A percentile compares a stretch with the other conserved stretches of the same genome.
These are phyloP conservation scores for Tyto alba DNA, from an alignment of 2,113 vertebrate species.

Conservation along the genomic window DNA sequence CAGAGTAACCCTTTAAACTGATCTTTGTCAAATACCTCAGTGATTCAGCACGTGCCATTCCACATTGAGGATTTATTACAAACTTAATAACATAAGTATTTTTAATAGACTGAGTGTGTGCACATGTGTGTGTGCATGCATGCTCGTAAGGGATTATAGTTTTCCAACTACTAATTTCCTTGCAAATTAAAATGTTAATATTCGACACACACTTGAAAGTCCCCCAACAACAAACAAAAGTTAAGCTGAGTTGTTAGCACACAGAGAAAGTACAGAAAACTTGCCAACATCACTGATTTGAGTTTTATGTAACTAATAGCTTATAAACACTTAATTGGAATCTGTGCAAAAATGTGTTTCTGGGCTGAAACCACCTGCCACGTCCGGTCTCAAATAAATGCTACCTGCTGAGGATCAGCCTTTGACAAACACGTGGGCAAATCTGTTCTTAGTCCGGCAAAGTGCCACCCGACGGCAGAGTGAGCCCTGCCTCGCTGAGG, in stretches of 20 bases:
- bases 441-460: neutral
- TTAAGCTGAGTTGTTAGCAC: slow-evolving; percentile 29
- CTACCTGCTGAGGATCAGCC: slow-evolving; percentile 49
- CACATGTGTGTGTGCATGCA: neutral
- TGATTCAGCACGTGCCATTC: slow-evolving; percentile 36
- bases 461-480: neutral
- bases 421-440: neutral
- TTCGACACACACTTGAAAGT: slow-evolving; percentile 45
- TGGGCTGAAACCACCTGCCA: slow-evolving; percentile 57
- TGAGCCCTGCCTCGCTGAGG: neutral
- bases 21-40: slow-evolving; percentile 30
- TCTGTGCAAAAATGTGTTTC: slow-evolving; percentile 50
- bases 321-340: slow-evolving; percentile 64
- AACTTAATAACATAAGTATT: slow-evolving; percentile 15
- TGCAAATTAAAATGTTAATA: slow-evolving; percentile 37
- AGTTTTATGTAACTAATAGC: slow-evolving; percentile 50
- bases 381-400: neutral
- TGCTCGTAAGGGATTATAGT: slow-evolving; percentile 31
- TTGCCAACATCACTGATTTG: slow-evolving; percentile 24
- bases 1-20: slow-evolving; percentile 27
- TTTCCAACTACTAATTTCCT: slow-evolving; percentile 54
- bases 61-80: slow-evolving; percentile 12
- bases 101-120: neutral
- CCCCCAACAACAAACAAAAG: slow-evolving; percentile 37
- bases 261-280: slow-evolving; percentile 38